Evolutionary conservation across 2,888 invertebrate genomes (phyloP).

Genomic region (Itoplectis maculator): DNA sequence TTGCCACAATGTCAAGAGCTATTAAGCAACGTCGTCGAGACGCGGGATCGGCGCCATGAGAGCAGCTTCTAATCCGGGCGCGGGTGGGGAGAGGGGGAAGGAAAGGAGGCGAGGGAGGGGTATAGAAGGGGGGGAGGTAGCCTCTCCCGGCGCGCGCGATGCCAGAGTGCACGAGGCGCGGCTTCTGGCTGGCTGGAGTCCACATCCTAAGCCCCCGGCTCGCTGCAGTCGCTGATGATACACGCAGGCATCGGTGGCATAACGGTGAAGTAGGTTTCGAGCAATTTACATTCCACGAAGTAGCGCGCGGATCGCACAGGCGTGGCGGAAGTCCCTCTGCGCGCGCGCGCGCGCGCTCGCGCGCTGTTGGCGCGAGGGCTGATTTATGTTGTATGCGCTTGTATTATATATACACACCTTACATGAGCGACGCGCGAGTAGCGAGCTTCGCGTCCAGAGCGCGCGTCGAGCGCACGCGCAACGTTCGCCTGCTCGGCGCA

Average conservation of each 20-base stretch:
- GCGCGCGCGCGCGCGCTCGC: too few relatives aligned
- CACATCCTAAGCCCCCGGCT: conserved; percentile 2
- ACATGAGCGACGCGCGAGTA: neutral
- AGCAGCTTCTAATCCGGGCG: conserved; percentile 40
- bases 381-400: conserved; percentile 46
- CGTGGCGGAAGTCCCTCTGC: conserved; percentile 68
- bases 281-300: conserved; percentile 73
- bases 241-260: conserved; percentile 60
- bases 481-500: neutral
- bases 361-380: conserved; percentile 56
- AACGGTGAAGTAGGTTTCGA: conserved; percentile 72
- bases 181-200: conserved; percentile 12
- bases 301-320: conserved; percentile 67
- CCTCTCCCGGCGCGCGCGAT: conserved; percentile 22
- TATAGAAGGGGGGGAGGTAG: neutral
- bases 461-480: conserved; percentile 6
- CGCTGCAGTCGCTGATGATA: conserved; percentile 31
- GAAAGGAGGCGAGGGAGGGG: neutral
- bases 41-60: conserved; percentile 14
- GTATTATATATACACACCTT: neutral
- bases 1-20: conserved; percentile 42
- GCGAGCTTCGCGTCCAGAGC: neutral
- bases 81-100: neutral
- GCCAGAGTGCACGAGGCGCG: conserved; percentile 36
- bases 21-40: conserved; percentile 36